phyloP scores from a whole-genome alignment of 2,888 invertebrate genomes.

The Subacronicta megacephala region DNA sequence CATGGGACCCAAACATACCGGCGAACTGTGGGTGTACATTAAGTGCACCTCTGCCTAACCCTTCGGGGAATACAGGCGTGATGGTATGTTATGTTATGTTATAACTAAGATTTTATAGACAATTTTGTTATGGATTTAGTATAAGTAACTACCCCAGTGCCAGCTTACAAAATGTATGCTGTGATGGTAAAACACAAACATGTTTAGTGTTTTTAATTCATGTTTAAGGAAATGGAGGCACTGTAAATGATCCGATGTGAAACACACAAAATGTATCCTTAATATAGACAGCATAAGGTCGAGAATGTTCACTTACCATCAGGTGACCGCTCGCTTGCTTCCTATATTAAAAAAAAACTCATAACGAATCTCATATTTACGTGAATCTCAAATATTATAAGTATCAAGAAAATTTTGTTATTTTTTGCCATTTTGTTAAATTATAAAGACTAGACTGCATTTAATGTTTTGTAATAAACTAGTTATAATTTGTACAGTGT shows the following conservation, averaged over 20 bases:
- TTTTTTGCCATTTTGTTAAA: conserved; percentile 58
- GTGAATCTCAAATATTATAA: conserved; percentile 59
- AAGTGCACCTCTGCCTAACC: too few species aligned
- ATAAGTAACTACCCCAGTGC: neutral
- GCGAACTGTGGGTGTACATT: too few species aligned
- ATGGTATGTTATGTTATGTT: too few species aligned
- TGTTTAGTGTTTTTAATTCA: too few species aligned
- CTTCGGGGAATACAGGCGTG: too few species aligned
- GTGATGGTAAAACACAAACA: too few species aligned
- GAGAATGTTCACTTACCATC: neutral
- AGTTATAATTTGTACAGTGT: conserved; percentile 68
- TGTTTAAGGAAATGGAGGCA: too few species aligned
- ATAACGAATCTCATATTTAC: conserved; percentile 33
- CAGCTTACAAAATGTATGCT: conserved; percentile 18
- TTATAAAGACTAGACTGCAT: conserved; percentile 74
- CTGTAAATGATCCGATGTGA: too few species aligned
- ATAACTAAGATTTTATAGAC: conserved; percentile 28
- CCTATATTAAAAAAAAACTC: too few species aligned
- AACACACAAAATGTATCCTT: neutral
- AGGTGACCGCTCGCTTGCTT: too few species aligned
- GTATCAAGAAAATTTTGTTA: conserved; percentile 26
- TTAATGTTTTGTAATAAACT: conserved; percentile 63
- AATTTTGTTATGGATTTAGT: conserved; percentile 19
- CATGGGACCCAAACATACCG: too few species aligned
- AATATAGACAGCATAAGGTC: neutral